Base-by-base conservation (phyloP, 2,888 invertebrate genomes). In the Tachina fera region DNA sequence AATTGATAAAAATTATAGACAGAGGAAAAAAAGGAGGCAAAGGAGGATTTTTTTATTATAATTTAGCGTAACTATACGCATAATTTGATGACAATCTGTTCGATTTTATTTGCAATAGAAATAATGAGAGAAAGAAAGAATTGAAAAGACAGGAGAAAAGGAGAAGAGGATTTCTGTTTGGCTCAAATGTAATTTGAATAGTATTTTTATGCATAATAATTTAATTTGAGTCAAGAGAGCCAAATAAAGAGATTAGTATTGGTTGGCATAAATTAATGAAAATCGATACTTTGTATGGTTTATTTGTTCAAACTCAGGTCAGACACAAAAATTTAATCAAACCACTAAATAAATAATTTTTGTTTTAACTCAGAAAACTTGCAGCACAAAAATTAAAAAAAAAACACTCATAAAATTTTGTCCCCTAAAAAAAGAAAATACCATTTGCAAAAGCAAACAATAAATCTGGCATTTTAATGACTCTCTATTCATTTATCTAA, bases 51-150 rank as follows among this genome's bases (percentile, higher is more conserved):
- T 51, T 19, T n/a, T 71, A 75, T 60, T 58, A 51, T 56, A n/a
- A 47, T 86, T 86, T 77, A 83, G 83, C 86, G 86, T 83, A 76
- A 76, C 86, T 86, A 75, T 86, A 86, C 86, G 86, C 86, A 86
- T 86, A 86, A 86, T 86, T 86, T 86, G 83, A 86, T 80, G 86
- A 86, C 86, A 86, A 86, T 86, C 86, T 86, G 86, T 86, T 86
- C 83, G 79, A 86, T 86, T 86, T 83, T 86, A 67, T 86, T 70
- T 71, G 49, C 53, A 47, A 63, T 58, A 60, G 58, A 43, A 71
- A 71, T 77, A 63, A 71, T 63, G 41, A 63, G 6, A 78, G 71
- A 16, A n/a, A 19, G 43, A 51, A 41, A 51, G 49, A 61, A 16
- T 41, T 3, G n/a, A 45, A 53, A 45, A 14, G 13, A 72, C 53